Conservation (phyloP, 37 sponge, comb jelly and placozoan species). For the Beroe ovata region DNA sequence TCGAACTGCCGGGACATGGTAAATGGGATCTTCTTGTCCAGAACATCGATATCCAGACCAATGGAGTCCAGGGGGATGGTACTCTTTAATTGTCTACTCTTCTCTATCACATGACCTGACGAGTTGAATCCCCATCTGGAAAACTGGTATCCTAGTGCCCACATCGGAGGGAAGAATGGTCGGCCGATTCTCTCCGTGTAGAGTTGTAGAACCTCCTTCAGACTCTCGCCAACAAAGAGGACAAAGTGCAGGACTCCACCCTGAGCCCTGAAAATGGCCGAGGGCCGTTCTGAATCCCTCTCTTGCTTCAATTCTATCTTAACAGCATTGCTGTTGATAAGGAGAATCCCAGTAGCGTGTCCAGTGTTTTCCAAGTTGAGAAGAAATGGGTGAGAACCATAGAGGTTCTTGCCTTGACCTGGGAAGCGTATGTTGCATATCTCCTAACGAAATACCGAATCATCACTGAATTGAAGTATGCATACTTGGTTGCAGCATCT, state of each 20-base stretch:
- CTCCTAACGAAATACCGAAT: no score
- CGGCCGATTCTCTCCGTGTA: background rate
- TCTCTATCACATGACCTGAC: background rate
- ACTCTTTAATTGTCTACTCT: background rate
- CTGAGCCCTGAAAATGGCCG: background rate
- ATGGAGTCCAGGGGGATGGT: background rate
- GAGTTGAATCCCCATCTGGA: background rate
- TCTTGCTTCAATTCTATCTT: background rate
- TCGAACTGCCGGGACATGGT: background rate
- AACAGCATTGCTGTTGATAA: background rate
- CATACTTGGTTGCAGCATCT: no score
- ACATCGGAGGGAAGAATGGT: background rate
- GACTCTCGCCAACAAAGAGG: background rate
- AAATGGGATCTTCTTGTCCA: background rate
- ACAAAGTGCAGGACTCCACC: background rate
- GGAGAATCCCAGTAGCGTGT: background rate
- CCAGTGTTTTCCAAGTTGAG: background rate
- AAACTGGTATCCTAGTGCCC: background rate
- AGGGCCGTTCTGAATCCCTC: background rate
- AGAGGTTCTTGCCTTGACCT: background rate
- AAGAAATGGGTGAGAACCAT: background rate
- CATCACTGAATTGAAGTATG: no score
- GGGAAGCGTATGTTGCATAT: no score
- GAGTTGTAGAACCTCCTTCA: background rate
- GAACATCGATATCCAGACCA: background rate